Base-by-base conservation (phyloP, 1,140 invertebrate genomes). In the Monochamus saltuarius region DNA sequence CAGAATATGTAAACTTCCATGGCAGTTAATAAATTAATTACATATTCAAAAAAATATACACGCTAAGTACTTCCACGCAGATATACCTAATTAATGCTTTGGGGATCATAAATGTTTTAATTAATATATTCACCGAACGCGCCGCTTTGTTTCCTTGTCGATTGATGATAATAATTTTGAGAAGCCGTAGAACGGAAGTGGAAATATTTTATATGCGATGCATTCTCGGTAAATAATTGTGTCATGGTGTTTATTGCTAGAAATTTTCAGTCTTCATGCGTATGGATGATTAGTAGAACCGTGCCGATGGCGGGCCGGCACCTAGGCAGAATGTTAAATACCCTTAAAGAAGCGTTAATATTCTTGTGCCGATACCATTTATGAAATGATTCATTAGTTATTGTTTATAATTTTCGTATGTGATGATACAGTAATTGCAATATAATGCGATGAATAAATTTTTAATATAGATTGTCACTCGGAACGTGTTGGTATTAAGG, bases 71-170 rank as follows among this genome's bases (percentile, higher is more conserved):
- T 29, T 29, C 22, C 22, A 29, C 2, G 22, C 22, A 29, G 22
- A 29, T 29, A 29, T 29, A n/a, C n/a, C n/a, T n/a, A 29, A 29
- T 29, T 29, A 29, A 29, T 29, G 22, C 22, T 6, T 29, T 6
- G 22, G 22, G 22, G 22, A 29, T 29, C 22, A 29, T 29, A 29
- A 29, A 29, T 29, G 2, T 29, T 29, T 29, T 29, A 29, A 29
- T 29, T 29, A 29, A 29, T 29, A 29, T 29, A 29, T 29, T 29
- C 22, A 29, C 22, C 22, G 22, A 29, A 84, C 4, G 90, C 89
- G 39, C 39, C 11, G 16, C 39, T 42, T 42, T 42, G 16, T 16
- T 42, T 42, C 39, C 39, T 42, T 42, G 39, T 42, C 39, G n/a
- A 16, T n/a, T 8, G 10, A 14, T 56, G 38, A 17, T 40, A 45